Conservation (phyloP, 2,888 invertebrate species). For the Ceriagrion tenellum region DNA sequence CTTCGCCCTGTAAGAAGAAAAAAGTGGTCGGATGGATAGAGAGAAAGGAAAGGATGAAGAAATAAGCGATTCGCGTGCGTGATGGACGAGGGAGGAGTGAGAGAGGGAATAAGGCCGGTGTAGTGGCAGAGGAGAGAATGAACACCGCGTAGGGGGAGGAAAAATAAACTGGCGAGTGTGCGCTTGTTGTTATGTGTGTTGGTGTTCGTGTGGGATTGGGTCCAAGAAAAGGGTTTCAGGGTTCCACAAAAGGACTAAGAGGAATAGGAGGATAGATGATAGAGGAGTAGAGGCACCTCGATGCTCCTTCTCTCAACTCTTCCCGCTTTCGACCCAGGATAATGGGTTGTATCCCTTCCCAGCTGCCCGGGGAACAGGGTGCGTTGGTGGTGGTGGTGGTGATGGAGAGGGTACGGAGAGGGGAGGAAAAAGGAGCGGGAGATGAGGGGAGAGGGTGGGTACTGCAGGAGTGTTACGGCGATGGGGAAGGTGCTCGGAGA, state of each 20-base stretch:
- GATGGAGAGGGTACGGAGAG: background rate
- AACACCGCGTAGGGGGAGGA: background rate
- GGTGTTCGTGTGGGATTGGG: background rate
- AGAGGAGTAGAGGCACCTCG: background rate
- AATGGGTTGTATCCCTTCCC: constrained; percentile 1
- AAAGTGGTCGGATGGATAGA: background rate
- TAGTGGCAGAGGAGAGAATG: background rate
- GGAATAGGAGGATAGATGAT: background rate
- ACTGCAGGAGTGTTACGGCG: background rate
- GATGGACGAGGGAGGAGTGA: background rate
- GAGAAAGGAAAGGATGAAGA: no score
- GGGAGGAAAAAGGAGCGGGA: background rate
- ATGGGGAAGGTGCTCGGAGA: background rate
- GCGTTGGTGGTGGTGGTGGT: no score
- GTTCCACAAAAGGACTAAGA: background rate
- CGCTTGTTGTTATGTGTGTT: background rate
- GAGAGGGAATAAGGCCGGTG: no score
- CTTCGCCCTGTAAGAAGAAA: background rate
- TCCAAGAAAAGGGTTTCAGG: background rate
- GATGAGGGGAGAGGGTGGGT: background rate
- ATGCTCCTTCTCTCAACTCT: background rate
- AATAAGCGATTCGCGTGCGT: background rate
- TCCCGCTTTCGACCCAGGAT: background rate
- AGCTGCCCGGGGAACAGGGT: background rate
- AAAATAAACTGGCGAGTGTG: background rate